These are phyloP conservation scores for Tribolium freemani DNA, from an alignment of 2,888 invertebrate species.

Conservation along the genomic window DNA sequence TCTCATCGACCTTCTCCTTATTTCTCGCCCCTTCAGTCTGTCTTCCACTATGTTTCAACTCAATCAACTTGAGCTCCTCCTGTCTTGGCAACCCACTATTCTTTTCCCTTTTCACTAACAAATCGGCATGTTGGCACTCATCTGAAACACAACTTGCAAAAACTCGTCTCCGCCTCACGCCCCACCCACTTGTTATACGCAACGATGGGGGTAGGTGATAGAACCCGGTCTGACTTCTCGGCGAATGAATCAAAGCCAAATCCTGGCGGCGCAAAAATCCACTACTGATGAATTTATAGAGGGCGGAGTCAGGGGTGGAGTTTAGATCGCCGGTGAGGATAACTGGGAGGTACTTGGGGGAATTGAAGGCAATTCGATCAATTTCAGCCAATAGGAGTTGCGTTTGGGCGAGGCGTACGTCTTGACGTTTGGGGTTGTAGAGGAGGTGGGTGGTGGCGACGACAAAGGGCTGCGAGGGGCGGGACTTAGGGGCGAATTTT, in stretches of 20 bases:
- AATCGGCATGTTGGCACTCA: constrained; percentile 62
- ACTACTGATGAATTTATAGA: constrained; percentile 78
- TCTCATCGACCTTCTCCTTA: constrained; percentile 54
- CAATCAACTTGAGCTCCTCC: constrained; percentile 62
- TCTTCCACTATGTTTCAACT: constrained; percentile 52
- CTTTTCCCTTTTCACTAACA: constrained; percentile 52
- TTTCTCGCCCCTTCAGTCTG: constrained; percentile 7
- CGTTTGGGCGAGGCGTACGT: constrained; percentile 91
- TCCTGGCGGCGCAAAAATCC: constrained; percentile 72
- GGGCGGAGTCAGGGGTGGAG: constrained; percentile 79
- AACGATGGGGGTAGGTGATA: constrained; percentile 61
- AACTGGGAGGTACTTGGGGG: constrained; percentile 74
- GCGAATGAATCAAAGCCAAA: constrained; percentile 55
- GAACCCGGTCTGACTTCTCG: constrained; percentile 51
- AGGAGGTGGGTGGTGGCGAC: constrained; percentile 95
- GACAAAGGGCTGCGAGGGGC: constrained; percentile 73
- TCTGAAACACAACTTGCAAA: constrained; percentile 52
- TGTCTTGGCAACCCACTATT: constrained; percentile 48
- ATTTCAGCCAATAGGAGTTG: constrained; percentile 88
- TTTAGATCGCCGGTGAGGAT: constrained; percentile 96
- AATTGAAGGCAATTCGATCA: constrained; percentile 78
- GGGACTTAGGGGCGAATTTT: constrained; percentile 75
- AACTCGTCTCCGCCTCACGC: not conserved
- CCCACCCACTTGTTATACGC: constrained; percentile 69
- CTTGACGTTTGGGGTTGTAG: constrained; percentile 91